phyloP scores from a whole-genome alignment of 2,797 vertebrate genomes.

The Crotalus adamanteus region DNA sequence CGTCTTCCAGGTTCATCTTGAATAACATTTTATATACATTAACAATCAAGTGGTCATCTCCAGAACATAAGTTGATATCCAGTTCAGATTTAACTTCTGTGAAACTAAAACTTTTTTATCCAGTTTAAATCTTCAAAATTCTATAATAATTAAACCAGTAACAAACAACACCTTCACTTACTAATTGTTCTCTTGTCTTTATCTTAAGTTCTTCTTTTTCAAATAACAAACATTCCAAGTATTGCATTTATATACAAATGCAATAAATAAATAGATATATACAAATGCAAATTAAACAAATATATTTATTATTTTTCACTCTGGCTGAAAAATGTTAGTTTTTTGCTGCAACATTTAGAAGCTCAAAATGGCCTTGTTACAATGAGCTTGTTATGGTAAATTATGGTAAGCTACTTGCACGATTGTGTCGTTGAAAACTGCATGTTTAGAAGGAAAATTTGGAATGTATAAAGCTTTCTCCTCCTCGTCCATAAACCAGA shows the following conservation, averaged over 20 bases:
- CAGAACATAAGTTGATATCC: no score
- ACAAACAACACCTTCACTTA: not conserved
- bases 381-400: not conserved
- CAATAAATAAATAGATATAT: not conserved
- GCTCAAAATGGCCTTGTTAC: not conserved
- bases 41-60: no score
- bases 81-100: not conserved
- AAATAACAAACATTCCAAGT: not conserved
- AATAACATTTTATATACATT: no score
- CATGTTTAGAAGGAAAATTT: not conserved
- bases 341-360: not conserved
- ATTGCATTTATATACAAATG: not conserved
- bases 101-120: not conserved
- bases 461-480: not conserved
- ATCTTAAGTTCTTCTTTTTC: not conserved
- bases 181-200: not conserved
- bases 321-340: not conserved
- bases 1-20: no score
- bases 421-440: not conserved
- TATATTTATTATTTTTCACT: not conserved
- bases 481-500: not conserved
- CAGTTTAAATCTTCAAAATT: not conserved
- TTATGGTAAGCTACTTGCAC: not conserved
- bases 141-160: not conserved
- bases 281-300: not conserved